Evolutionary conservation across 2,113 vertebrate species (phyloP), one percentile per base, ranked within the genome.

Genomic region (Rhinolophus ferrumequinum): DNA sequence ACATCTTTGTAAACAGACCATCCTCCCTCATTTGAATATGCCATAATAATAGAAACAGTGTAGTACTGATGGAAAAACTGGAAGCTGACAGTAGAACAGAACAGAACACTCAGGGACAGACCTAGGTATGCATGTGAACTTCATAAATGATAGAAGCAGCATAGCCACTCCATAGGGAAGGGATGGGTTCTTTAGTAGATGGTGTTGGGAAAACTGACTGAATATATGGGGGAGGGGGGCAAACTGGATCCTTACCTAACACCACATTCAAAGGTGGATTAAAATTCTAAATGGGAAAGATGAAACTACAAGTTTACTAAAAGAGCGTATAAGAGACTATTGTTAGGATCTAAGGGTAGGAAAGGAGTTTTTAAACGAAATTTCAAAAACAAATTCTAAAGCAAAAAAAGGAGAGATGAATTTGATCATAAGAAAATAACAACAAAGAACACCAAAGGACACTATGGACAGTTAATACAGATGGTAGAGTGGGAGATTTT

Each of bases 281-380:
- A 86, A 87, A 90, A 50, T 21, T 62, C 58, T 86, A 90, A 80
- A 76, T 70, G 35, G 81, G 67, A 89, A 70, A 80, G 64, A 58
- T 56, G 47, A 93, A 93, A 52, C 54, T 66, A 38, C 24, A 33
- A 60, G 22, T 33, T 92, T 47, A 75, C n/a, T 38, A 92, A 26
- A 89, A 80, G n/a, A 88, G 12, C 77, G 38, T 52, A 72, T n/a
- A 64, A 88, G 33, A 47, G 44, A 79, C 38, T 38, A 81, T 18
- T 30, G 13, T 62, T 89, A 47, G 58, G 44, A 62, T 80, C 64
- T 88, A 95, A 70, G 30, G 41, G 21, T 60, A 54, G 64, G 58
- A 62, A 76, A 47, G 30, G 26, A 47, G 35, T 62, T 93, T 94
- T 85, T 50, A 15, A 60, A 73, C 38, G 47, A 56, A 84, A 84